phyloP scores from a whole-genome alignment of 2,113 vertebrate genomes.

The Cygnus atratus region DNA sequence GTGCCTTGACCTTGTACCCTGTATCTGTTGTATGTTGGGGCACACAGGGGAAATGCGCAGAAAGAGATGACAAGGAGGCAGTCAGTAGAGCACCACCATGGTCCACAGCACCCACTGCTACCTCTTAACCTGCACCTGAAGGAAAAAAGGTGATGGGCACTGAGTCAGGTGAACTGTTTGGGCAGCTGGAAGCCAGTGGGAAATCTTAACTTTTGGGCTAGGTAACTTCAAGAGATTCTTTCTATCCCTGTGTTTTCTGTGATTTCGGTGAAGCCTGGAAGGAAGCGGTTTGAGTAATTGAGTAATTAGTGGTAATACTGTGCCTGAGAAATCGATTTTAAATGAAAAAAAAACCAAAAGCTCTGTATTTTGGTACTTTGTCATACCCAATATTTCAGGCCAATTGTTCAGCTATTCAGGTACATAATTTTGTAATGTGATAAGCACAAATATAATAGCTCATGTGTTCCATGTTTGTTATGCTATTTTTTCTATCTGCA shows the following conservation, averaged over 20 bases:
- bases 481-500: not conserved
- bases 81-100: not conserved
- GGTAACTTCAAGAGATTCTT: not conserved
- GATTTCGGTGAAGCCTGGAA: not conserved
- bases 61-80: not conserved
- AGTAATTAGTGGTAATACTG: not conserved
- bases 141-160: not conserved
- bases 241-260: not conserved
- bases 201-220: not conserved
- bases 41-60: accelerated
- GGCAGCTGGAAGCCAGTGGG: not conserved
- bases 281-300: not conserved
- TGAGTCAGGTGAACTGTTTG: not conserved
- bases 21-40: accelerated
- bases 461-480: not conserved
- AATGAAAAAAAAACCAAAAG: not conserved
- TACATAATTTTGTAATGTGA: not conserved
- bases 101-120: not conserved
- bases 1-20: not conserved
- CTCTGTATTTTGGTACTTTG: not conserved
- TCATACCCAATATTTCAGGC: not conserved
- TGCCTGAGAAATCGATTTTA: not conserved
- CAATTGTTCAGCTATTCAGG: not conserved
- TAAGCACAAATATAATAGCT: not conserved
- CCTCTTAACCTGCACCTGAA: not conserved